A percentile compares a stretch with the other conserved stretches of the same genome.
Evolutionary conservation across 2,888 invertebrate species (phyloP).

Genomic region (Epistrophella euchroma): DNA sequence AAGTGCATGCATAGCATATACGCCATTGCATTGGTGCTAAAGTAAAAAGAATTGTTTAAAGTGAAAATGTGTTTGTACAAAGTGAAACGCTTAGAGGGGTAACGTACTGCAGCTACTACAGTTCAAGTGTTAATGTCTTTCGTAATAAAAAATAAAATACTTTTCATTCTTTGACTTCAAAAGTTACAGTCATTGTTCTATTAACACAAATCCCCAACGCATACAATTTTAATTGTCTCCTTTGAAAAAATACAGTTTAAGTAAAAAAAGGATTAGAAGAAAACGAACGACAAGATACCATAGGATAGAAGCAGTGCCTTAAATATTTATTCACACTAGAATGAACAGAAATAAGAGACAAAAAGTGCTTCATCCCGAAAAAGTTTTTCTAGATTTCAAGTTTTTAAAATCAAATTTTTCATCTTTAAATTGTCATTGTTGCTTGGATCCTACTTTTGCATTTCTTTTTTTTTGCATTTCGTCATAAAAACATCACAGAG

Average conservation of each 20-base stretch:
- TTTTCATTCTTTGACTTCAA: constrained; percentile 32
- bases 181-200: constrained; percentile 58
- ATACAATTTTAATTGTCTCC: constrained; percentile 57
- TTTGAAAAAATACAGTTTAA: constrained; percentile 35
- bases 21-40: neutral
- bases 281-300: neutral
- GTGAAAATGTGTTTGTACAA: constrained; percentile 3
- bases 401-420: constrained; percentile 68
- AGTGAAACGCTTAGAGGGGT: constrained; percentile 51
- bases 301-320: neutral
- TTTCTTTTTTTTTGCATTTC: constrained; percentile 6
- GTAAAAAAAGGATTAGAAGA: constrained; percentile 16
- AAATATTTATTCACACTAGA: constrained; percentile 52
- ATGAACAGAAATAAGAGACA: neutral
- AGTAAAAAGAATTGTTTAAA: constrained; percentile 14
- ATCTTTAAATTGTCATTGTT: constrained; percentile 59
- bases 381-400: constrained; percentile 59
- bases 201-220: constrained; percentile 59
- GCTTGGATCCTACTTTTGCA: constrained; percentile 2
- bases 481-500: neutral
- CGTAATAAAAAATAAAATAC: constrained; percentile 8
- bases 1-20: neutral
- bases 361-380: constrained; percentile 23
- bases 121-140: constrained; percentile 17
- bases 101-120: constrained; percentile 49